Evolutionary conservation across 2,888 invertebrate genomes (phyloP).

Genomic region (Epirrita christyi): DNA sequence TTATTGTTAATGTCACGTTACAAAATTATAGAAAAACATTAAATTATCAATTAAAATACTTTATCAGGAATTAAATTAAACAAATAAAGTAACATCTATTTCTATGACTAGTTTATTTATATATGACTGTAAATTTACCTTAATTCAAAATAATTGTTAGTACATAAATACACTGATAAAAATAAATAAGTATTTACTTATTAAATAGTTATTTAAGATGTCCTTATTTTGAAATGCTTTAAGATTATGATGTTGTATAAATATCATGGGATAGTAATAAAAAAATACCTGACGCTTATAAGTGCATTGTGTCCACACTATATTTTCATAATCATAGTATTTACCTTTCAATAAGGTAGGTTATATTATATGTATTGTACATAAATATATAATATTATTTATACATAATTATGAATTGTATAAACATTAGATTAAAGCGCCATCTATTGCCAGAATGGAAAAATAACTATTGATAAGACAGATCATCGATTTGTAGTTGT

Average conservation of each 20-base stretch:
- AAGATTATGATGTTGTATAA: slow-evolving; percentile 1
- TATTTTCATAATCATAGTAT: too few relatives aligned
- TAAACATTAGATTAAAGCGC: background rate
- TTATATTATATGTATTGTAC: too few relatives aligned
- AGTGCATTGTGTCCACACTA: too few relatives aligned
- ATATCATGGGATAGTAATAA: background rate
- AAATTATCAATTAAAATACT: background rate
- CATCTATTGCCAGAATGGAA: background rate
- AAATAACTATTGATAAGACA: background rate
- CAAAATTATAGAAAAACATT: slow-evolving; percentile 16
- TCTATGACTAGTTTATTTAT: slow-evolving; percentile 36
- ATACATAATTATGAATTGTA: too few relatives aligned
- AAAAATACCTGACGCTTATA: too few relatives aligned
- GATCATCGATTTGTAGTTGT: too few relatives aligned
- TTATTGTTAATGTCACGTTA: slow-evolving; percentile 24
- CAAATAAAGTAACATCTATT: slow-evolving; percentile 10
- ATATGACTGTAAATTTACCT: background rate
- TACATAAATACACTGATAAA: slow-evolving; percentile 33
- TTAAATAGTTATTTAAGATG: slow-evolving; percentile 22
- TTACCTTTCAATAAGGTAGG: too few relatives aligned
- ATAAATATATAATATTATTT: too few relatives aligned
- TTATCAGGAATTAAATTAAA: background rate
- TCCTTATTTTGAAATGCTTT: slow-evolving; percentile 26
- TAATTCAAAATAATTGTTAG: slow-evolving; percentile 7
- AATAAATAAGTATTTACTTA: slow-evolving; percentile 13